phyloP scores from a whole-genome alignment of 92 coral and sea anemone genomes.

The Meandrina meandrites region DNA sequence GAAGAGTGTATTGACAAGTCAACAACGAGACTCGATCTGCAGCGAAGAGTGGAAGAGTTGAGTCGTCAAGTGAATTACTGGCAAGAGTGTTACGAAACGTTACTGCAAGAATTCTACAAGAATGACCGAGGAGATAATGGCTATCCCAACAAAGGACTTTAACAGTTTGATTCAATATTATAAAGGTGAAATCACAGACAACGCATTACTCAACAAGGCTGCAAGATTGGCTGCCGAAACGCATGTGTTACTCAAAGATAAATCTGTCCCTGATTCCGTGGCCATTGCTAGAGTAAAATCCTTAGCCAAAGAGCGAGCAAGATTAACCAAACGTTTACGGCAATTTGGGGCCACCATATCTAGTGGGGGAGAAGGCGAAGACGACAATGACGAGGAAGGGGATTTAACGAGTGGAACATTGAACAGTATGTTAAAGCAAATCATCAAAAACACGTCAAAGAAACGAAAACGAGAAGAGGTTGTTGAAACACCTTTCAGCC shows the following conservation, averaged over 20 bases:
- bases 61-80: background rate
- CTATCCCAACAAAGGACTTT: background rate
- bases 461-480: no score
- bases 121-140: background rate
- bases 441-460: no score
- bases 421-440: no score
- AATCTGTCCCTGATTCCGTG: no score
- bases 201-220: background rate
- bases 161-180: background rate
- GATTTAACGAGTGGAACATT: no score
- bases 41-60: no score
- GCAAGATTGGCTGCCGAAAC: background rate
- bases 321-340: background rate
- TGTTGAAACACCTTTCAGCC: no score
- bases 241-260: background rate
- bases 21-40: no score
- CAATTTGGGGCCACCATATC: background rate
- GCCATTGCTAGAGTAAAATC: no score
- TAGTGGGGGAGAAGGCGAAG: background rate
- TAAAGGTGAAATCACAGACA: background rate
- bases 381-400: background rate
- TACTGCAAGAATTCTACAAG: background rate
- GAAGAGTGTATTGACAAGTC: no score
- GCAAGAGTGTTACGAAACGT: background rate
- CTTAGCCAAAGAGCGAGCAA: background rate